Evolutionary conservation across 2,113 vertebrate species (phyloP), one percentile per base, ranked within the genome.

Genomic region (Zosterops borbonicus): DNA sequence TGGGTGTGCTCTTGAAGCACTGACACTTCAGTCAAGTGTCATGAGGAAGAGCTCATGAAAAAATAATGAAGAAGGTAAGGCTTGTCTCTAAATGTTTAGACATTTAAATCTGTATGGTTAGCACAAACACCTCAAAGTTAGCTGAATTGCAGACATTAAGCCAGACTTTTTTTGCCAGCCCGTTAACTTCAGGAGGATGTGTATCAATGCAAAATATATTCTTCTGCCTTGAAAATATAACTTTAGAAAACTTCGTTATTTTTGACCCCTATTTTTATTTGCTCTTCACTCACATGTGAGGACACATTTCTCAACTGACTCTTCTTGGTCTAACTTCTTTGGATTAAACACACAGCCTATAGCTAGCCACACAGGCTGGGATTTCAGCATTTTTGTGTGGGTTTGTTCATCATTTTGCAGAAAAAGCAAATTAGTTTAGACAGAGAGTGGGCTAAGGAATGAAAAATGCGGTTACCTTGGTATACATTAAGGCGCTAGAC

Each of bases 361-460:
- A 91, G 53, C 29, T 56, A 67, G 67, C 47, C 3, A 2, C 60
- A 83, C 0, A 47, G n/a, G 44, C 35, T 78, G 52, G 64, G 63
- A 83, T 59, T 67, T 81, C 83, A 86, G 73, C 58, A 39, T 71
- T 89, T 83, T 67, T 75, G 53, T 92, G 80, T 23, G 83, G 76
- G 56, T 53, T 87, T 93, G 68, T 41, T 93, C 64, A 78, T 92
- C 44, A 23, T 71, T 93, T 90, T 89, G 80, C 69, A 89, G 85
- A 56, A 93, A 94, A 87, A 69, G 29, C 78, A 78, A 90, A 93
- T 81, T 53, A 87, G 35, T 60, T 93, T 42, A 92, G 87, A 79
- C 91, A 92, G 82, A 84, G 56, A 75, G 65, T 56, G 41, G 83
- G 90, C 68, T 90, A 59, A 83, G 86, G 76, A 94, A 90, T 84